Evolutionary conservation across 2,888 invertebrate genomes (phyloP).

Genomic region (Vannuccia rotundouncinata): DNA sequence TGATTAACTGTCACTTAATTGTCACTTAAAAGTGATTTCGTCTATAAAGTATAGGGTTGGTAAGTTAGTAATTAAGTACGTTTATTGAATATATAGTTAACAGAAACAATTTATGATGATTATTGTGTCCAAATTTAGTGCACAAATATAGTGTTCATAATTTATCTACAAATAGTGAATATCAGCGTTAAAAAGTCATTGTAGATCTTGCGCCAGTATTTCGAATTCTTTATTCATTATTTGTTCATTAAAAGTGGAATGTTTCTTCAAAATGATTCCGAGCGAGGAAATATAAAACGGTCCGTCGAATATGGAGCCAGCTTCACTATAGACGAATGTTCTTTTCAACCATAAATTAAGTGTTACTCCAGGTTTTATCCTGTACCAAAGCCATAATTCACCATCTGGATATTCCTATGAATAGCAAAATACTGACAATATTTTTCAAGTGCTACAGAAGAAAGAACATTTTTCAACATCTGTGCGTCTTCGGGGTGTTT

Average conservation of each 20-base stretch:
- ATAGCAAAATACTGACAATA: background rate
- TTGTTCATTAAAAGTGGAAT: background rate
- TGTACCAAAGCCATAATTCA: background rate
- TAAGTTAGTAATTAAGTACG: too few relatives aligned
- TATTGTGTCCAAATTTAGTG: too few relatives aligned
- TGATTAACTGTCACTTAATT: too few relatives aligned
- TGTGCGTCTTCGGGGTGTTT: background rate
- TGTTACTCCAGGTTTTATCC: background rate
- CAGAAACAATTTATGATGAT: too few relatives aligned
- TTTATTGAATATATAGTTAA: too few relatives aligned
- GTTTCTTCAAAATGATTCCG: background rate
- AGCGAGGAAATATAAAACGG: background rate
- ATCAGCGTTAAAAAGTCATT: too few relatives aligned
- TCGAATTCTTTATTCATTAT: too few relatives aligned
- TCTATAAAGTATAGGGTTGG: too few relatives aligned
- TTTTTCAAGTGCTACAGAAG: background rate
- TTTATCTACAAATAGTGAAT: too few relatives aligned
- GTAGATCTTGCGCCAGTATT: too few relatives aligned
- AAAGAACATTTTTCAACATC: background rate
- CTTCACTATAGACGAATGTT: background rate
- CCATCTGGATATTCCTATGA: background rate
- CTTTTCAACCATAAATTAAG: background rate
- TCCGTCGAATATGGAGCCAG: background rate
- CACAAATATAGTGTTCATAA: too few relatives aligned
- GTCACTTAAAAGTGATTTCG: too few relatives aligned